Evolutionary conservation across 2,113 vertebrate genomes (phyloP), one percentile per base, ranked within the genome.

Genomic region (Colossoma macropomum): DNA sequence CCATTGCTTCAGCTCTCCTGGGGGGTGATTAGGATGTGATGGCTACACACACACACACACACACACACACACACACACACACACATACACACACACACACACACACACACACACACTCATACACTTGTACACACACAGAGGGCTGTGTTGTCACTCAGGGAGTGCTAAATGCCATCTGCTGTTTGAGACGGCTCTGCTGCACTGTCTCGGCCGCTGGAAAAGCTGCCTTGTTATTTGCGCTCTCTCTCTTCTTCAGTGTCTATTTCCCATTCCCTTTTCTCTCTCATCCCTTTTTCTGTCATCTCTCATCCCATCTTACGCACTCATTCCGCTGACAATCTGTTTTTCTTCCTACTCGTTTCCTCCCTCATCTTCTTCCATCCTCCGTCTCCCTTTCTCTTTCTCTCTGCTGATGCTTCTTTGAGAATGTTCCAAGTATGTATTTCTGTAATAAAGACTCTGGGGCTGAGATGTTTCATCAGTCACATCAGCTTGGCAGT

Each of bases 401-500:
- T 45, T 56, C 32, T 27, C 16, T 75, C 50, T 68, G 34, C 66
- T 32, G n/a, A 34, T 73, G 16, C 19, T 5, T 75, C 68, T 52
- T 81, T 81, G 82, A 77, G 66, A 77, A 74, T 76, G 65, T 66
- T 65, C 72, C 80, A 77, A 78, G 59, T 81, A 82, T 69, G 59
- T 66, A 74, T 78, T 81, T 84, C 82, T 79, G 77, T 71, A 45
- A 77, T 75, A 80, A 81, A 76, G 75, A 54, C 73, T 1, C 63
- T 73, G 70, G 32, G 59, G 68, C 50, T 21, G 73, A 83, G 74
- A 50, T 4, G 50, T 3, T 48, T 73, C 48, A 17, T 80, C 63
- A 75, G 72, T 71, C 60, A 62, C 68, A 50, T n/a, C 16, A 59
- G 34, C 28, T 48, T 68, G 68, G n/a, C 60, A 59, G 68, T 17